Evolutionary conservation across 30 jellyfish, hydroid and myxozoan species (phyloP).

Genomic region (Turritopsis rubra): DNA sequence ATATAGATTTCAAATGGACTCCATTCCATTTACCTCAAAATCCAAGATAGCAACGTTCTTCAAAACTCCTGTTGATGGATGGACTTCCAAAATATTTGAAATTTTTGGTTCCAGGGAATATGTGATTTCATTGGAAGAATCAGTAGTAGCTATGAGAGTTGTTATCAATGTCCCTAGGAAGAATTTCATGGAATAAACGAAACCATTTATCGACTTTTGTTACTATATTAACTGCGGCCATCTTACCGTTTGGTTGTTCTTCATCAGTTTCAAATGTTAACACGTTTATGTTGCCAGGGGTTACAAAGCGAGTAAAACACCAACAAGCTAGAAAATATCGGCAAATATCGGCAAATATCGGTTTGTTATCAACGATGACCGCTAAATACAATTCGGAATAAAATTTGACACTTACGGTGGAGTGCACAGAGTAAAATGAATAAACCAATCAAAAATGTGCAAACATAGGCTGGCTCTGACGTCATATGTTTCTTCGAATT

Average conservation of each 20-base stretch:
- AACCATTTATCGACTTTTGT: neutral
- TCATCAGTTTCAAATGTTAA: neutral
- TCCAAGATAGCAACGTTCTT: neutral
- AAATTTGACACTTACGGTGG: neutral
- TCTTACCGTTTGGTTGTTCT: neutral
- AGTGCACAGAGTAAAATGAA: neutral
- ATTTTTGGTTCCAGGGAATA: constrained; percentile 3
- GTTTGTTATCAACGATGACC: no score
- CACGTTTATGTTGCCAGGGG: neutral
- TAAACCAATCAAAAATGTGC: neutral
- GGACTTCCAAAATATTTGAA: neutral
- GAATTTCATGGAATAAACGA: no score
- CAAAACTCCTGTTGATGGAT: neutral
- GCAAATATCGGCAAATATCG: neutral
- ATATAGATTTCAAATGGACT: neutral
- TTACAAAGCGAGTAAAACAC: neutral
- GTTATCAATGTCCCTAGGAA: neutral
- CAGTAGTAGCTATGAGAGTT: constrained; percentile 5
- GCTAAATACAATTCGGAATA: no score
- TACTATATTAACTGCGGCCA: no score
- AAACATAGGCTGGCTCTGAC: neutral
- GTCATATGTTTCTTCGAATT: neutral
- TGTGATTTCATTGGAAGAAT: neutral
- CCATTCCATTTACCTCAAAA: neutral
- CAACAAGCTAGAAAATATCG: neutral